Evolutionary conservation across 2,888 invertebrate genomes (phyloP), one percentile per base, ranked within the genome.

Genomic region (Torymus texanus): DNA sequence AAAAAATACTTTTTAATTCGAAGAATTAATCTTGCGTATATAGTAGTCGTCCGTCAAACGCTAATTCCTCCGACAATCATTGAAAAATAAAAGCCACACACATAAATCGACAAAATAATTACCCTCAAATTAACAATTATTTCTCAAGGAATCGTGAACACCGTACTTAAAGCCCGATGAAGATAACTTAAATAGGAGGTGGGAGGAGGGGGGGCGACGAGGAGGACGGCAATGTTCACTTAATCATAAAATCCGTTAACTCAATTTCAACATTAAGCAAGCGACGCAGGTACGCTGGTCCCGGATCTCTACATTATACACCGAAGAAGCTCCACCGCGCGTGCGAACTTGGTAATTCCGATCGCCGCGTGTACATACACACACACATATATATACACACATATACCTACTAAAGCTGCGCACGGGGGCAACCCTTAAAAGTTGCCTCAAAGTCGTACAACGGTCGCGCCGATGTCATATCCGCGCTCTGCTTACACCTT

Each of bases 171-270:
- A 41, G 8, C 41, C 8, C 41, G 8, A 41, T 8, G 41, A 41
- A 4, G 41, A 41, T 41, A 41, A 41, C 41, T 41, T 41, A 41
- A 41, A 41, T 41, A 8, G 41, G 29, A 5, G n/a, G n/a, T n/a
- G 29, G 29, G 4, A 5, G 4, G 24, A 3, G 24, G 24, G 24
- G 29, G 29, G 3, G 29, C 41, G 41, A 41, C 13, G 55, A 24
- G 66, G 11, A 18, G 50, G 51, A 53, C 29, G 18, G 68, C 16
- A 59, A 67, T 16, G 16, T 14, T 56, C 71, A 24, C 71, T 70
- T 77, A 72, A 77, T 77, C 63, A 66, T 71, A 77, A 71, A 41
- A 71, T 77, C 63, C 71, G 41, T 65, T 63, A 77, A 77, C 77
- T 66, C 61, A n/a, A 75, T 75, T 68, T 41, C 8, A 41, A 41